These are phyloP conservation scores for Rhingia campestris DNA, from an alignment of 2,888 invertebrate species.

Conservation along the genomic window DNA sequence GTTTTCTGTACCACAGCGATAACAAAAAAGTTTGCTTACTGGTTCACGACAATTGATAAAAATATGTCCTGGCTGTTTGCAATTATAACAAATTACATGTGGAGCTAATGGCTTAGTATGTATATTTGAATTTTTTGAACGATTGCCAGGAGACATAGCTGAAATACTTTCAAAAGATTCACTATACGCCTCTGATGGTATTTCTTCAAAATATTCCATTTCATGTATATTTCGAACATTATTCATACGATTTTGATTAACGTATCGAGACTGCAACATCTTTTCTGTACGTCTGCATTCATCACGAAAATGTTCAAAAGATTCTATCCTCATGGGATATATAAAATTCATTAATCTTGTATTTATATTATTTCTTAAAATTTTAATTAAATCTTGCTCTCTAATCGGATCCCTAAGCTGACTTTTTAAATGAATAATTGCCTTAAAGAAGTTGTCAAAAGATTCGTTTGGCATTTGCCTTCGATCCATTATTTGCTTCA, in stretches of 20 bases:
- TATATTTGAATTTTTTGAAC: background rate
- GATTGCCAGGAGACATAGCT: background rate
- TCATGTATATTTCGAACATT: slow-evolving; percentile 4
- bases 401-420: too few species aligned
- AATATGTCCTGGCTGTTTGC: background rate
- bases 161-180: background rate
- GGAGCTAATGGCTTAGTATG: background rate
- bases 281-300: slow-evolving; percentile 14
- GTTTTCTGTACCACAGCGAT: slow-evolving; percentile 14
- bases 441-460: too few species aligned
- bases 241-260: slow-evolving; percentile 4
- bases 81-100: background rate
- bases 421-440: too few species aligned
- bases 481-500: too few species aligned
- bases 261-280: slow-evolving; percentile 11
- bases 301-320: slow-evolving; percentile 20
- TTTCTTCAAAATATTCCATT: background rate
- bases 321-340: slow-evolving; percentile 12
- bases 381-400: too few species aligned
- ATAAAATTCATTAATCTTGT: too few species aligned
- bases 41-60: background rate
- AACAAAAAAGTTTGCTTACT: slow-evolving; percentile 14
- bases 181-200: background rate
- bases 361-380: too few species aligned
- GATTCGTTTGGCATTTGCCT: too few species aligned